A percentile compares a stretch with the other conserved stretches of the same genome.
Evolutionary conservation across 1,140 invertebrate genomes (phyloP).

Genomic region (Danaus melanippus): DNA sequence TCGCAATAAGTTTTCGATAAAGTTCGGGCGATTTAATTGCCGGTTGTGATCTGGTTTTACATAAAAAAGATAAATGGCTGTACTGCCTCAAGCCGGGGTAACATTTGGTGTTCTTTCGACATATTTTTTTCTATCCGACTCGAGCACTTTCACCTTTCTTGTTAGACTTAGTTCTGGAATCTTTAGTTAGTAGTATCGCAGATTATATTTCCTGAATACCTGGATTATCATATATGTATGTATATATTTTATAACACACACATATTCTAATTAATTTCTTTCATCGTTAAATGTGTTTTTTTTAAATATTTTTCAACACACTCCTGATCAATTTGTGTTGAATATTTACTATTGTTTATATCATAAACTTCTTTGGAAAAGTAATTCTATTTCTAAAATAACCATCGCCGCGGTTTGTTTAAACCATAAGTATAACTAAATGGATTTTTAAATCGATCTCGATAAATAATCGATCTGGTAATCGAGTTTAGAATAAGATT

Average conservation of each 20-base stretch:
- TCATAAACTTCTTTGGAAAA: too few species aligned
- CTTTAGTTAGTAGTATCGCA: conserved; percentile 61
- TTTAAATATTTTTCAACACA: too few species aligned
- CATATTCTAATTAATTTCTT: too few species aligned
- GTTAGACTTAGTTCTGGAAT: conserved; percentile 35
- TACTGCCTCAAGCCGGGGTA: conserved; percentile 56
- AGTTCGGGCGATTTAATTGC: conserved; percentile 70
- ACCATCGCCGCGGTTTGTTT: too few species aligned
- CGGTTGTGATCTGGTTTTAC: conserved; percentile 70
- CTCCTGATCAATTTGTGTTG: too few species aligned
- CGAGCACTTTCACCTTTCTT: conserved; percentile 63
- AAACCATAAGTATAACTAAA: conserved; percentile 31
- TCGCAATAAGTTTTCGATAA: conserved; percentile 72
- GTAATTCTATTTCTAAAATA: too few species aligned
- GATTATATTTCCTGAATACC: conserved; percentile 29
- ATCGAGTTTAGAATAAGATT: conserved; percentile 66
- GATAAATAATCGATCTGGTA: conserved; percentile 66
- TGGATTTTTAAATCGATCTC: conserved; percentile 61
- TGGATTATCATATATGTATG: conserved; percentile 56
- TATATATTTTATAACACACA: conserved; percentile 38
- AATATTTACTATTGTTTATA: too few species aligned
- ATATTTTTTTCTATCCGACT: conserved; percentile 59
- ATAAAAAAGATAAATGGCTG: conserved; percentile 69
- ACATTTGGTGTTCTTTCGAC: conserved; percentile 43
- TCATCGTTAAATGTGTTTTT: too few species aligned